phyloP scores from a whole-genome alignment of 2,113 vertebrate species.

The Rhabdomys dilectus region DNA sequence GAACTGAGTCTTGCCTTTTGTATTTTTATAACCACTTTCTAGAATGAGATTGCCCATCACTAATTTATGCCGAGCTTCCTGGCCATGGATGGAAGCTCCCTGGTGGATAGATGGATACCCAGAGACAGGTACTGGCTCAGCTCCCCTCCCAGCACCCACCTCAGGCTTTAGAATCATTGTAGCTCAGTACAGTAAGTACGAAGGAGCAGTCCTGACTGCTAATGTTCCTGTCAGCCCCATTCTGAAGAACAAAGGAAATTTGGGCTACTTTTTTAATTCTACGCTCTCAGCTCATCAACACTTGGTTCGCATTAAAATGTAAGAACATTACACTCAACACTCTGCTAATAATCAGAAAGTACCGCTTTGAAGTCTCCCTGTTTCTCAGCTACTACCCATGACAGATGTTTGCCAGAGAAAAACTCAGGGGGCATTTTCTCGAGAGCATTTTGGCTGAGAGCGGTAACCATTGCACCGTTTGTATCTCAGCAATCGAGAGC shows the following conservation, averaged over 20 bases:
- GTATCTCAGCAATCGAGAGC: conserved; percentile 89
- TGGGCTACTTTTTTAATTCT: conserved; percentile 89
- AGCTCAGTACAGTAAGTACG: conserved; percentile 56
- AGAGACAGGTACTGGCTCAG: not conserved
- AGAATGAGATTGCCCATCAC: not conserved
- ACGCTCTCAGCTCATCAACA: conserved; percentile 87
- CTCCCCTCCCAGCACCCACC: not conserved
- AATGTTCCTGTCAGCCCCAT: conserved; percentile 83
- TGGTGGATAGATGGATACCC: not conserved
- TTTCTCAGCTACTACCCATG: conserved; percentile 88
- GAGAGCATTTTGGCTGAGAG: conserved; percentile 86
- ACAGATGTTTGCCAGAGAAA: conserved; percentile 91
- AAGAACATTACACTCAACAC: conserved; percentile 87
- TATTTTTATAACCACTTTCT: not conserved
- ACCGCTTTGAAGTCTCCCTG: conserved; percentile 87
- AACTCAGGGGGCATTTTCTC: conserved; percentile 85
- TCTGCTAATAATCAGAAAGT: conserved; percentile 88
- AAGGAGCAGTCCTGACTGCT: conserved; percentile 71
- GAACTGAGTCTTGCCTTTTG: not conserved
- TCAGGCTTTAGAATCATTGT: not conserved
- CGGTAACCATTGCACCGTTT: conserved; percentile 86
- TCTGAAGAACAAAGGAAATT: conserved; percentile 87
- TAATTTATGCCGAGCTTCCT: not conserved
- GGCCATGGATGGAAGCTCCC: not conserved
- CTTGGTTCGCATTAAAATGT: conserved; percentile 89